Percentiles rank a stretch among this genome's conserved stretches.
Conservation (phyloP, 2,888 invertebrate species). For the Pristionchus japonicus region DNA sequence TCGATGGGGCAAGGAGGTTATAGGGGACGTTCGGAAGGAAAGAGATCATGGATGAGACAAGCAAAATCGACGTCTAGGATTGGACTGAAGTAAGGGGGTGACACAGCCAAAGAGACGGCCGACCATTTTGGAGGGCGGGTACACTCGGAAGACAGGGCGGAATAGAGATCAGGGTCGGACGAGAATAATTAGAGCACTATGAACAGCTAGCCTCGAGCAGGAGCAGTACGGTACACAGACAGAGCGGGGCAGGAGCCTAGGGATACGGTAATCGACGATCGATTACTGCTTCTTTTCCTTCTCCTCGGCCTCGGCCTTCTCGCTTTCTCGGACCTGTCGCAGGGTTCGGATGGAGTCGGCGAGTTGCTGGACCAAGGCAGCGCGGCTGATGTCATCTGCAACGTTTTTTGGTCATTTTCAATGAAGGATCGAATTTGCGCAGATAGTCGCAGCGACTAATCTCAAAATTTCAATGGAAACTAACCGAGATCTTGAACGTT, state of each 20-base stretch:
- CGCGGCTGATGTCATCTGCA: background rate
- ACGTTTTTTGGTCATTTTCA: background rate
- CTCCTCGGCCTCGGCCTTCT: background rate
- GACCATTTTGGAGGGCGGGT: background rate
- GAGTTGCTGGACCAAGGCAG: conserved; percentile 21
- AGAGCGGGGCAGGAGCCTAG: background rate
- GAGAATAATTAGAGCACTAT: conserved; percentile 6
- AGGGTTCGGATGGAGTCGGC: conserved; percentile 35
- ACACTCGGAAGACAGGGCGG: background rate
- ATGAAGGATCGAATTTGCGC: background rate
- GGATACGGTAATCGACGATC: background rate
- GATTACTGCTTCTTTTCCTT: conserved; percentile 31
- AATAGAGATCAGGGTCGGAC: background rate
- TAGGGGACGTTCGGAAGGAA: background rate
- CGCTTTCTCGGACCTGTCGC: background rate
- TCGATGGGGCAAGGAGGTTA: background rate
- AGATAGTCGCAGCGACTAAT: background rate
- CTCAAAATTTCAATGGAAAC: background rate
- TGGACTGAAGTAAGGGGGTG: background rate
- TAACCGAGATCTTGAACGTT: conserved; percentile 37
- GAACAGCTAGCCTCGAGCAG: conserved; percentile 8
- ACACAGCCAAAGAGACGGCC: background rate
- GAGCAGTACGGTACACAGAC: background rate
- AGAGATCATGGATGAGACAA: background rate
- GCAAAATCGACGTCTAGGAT: background rate